Conservation (phyloP, 2,797 vertebrate species). For the Premnoplex brunnescens region DNA sequence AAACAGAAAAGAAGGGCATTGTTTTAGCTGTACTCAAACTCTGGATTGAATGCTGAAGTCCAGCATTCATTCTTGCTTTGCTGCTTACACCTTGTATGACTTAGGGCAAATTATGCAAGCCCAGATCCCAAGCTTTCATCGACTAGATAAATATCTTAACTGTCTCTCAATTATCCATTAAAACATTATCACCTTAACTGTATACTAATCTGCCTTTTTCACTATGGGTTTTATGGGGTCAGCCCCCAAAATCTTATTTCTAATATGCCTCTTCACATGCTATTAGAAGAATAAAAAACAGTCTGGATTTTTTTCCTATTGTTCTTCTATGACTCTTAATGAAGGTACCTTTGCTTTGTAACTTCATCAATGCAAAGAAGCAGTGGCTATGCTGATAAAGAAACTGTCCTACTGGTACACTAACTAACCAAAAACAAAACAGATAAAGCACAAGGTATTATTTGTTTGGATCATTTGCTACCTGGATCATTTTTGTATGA, state of each 20-base stretch:
- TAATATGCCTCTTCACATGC: neutral
- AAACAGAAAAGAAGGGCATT: neutral
- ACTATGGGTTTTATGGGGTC: neutral
- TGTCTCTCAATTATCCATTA: neutral
- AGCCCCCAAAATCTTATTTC: neutral
- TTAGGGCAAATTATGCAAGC: neutral
- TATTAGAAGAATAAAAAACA: neutral
- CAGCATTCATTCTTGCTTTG: neutral
- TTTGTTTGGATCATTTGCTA: constrained; percentile 6
- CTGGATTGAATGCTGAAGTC: neutral
- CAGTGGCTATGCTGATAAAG: neutral
- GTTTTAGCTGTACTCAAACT: neutral
- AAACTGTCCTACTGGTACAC: neutral
- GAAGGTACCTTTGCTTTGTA: neutral
- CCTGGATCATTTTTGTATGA: constrained; percentile 82
- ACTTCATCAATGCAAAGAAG: neutral
- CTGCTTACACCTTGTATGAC: neutral
- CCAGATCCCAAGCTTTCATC: neutral
- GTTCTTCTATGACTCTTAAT: neutral
- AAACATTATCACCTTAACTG: neutral
- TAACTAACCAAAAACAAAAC: neutral
- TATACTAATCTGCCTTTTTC: neutral
- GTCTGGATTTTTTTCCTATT: neutral
- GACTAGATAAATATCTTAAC: neutral
- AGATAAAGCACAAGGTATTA: neutral